Evolutionary conservation across 2,113 vertebrate species (phyloP).

Genomic region (Lagopus leucura): DNA sequence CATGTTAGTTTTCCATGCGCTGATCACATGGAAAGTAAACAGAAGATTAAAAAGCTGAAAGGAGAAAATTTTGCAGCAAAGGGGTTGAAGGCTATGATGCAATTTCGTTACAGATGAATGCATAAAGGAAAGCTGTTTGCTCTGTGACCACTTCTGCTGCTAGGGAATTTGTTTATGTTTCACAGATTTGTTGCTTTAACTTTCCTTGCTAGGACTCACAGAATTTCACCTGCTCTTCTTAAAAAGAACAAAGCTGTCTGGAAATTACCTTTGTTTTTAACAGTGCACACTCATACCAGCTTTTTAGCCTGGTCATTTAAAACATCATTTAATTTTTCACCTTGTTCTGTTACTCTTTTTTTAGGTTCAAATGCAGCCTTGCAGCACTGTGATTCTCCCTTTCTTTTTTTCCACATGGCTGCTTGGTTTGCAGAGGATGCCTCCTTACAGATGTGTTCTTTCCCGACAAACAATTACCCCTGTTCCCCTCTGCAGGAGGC

Average conservation of each 20-base stretch:
- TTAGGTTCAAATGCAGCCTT: background rate
- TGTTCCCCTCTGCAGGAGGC: slow-evolving; percentile 76
- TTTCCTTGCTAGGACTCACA: background rate
- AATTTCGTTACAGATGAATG: background rate
- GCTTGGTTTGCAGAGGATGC: slow-evolving; percentile 74
- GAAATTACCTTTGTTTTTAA: slow-evolving; percentile 30
- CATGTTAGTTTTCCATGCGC: background rate
- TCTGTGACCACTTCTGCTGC: background rate
- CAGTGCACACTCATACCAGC: background rate
- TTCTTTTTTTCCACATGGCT: slow-evolving; percentile 75
- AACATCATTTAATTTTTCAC: background rate
- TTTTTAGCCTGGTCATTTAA: slow-evolving; percentile 14
- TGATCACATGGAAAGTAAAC: background rate
- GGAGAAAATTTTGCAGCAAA: slow-evolving; percentile 4
- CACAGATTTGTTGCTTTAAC: background rate
- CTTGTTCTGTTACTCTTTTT: background rate
- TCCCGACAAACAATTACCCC: slow-evolving; percentile 83
- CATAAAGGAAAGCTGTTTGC: background rate
- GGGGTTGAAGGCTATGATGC: background rate
- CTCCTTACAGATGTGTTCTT: slow-evolving; percentile 76
- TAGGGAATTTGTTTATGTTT: background rate
- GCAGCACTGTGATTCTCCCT: slow-evolving; percentile 26
- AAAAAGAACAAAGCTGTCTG: background rate
- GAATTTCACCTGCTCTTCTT: background rate
- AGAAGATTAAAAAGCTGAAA: background rate